Conservation (phyloP, 1,140 invertebrate genomes). For the Drosophila serrata region DNA sequence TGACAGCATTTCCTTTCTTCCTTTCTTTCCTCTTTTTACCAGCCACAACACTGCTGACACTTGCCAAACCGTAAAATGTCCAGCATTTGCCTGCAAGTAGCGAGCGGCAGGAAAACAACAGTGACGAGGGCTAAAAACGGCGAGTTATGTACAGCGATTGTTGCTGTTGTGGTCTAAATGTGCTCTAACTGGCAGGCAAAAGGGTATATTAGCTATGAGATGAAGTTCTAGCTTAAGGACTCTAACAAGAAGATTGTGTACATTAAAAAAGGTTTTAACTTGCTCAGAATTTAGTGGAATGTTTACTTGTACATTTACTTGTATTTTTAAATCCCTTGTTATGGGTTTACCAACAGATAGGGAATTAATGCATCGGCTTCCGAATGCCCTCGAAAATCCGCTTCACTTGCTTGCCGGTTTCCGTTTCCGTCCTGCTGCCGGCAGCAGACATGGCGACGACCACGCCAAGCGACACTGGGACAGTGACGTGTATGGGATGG, state of each 20-base stretch:
- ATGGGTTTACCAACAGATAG: no score
- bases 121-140: conserved; percentile 59
- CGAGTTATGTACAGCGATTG: conserved; percentile 63
- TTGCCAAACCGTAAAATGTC: conserved; percentile 80
- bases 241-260: no score
- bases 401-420: conserved; percentile 53
- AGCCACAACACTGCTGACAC: conserved; percentile 60
- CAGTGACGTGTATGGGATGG: conserved; percentile 4
- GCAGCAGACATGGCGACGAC: conserved; percentile 56
- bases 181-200: not conserved
- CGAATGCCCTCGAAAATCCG: not conserved
- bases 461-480: conserved; percentile 4
- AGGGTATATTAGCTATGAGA: not conserved
- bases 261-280: not conserved
- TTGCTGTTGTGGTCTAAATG: conserved; percentile 54
- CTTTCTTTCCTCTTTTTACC: conserved; percentile 2
- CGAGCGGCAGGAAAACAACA: conserved; percentile 40
- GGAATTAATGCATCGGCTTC: not conserved
- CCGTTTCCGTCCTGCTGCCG: conserved; percentile 70
- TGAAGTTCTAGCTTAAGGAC: no score
- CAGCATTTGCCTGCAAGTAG: conserved; percentile 67
- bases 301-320: no score
- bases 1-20: conserved; percentile 54
- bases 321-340: no score
- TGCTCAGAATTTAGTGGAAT: not conserved